Evolutionary conservation across 2,888 invertebrate genomes (phyloP), one percentile per base, ranked within the genome.

Genomic region (Phyto melanocephala): DNA sequence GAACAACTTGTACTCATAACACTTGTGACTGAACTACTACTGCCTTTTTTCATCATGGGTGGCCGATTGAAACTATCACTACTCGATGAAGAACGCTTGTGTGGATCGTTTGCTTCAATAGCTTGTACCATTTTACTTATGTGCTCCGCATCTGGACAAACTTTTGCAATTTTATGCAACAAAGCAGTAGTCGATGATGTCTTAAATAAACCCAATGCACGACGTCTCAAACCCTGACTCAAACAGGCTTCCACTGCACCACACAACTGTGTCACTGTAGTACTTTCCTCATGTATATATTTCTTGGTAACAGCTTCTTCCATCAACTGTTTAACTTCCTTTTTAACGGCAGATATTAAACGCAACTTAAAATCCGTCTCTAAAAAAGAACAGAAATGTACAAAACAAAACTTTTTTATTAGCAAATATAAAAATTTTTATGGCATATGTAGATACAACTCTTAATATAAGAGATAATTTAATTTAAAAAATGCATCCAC

Each of bases 311-410:
- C 98, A 17, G 98, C 96, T 90, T 98, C 98, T 92, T 98, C 98
- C 98, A 98, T 98, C 74, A 98, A 94, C 91, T 97, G 96, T 90
- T 98, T 98, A 72, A 98, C 98, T 93, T 98, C 97, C 90, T 96
- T 96, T 91, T 97, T 97, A 67, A 97, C 96, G 84, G 94, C 93
- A 54, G 94, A 94, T 84, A 97, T 95, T 85, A 97, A 93, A 87
- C 94, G 94, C 89, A 96, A 95, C 91, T 95, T 95, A 92, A 94
- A 94, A 87, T 95, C 94, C 77, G 85, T 86, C 85, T 90, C 90
- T 90, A 85, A 4, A 83, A 74, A 28, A 7, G 17, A 50, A 40
- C 6, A 17, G 56, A 81, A 65, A 63, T 20, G 15, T 11, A 58
- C 17, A 17, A n/a, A 42, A 13, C n/a, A 1, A 7, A 37, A n/a